Evolutionary conservation across 2,797 vertebrate species (phyloP), one percentile per base, ranked within the genome.

Genomic region (Cyclopterus lumpus): DNA sequence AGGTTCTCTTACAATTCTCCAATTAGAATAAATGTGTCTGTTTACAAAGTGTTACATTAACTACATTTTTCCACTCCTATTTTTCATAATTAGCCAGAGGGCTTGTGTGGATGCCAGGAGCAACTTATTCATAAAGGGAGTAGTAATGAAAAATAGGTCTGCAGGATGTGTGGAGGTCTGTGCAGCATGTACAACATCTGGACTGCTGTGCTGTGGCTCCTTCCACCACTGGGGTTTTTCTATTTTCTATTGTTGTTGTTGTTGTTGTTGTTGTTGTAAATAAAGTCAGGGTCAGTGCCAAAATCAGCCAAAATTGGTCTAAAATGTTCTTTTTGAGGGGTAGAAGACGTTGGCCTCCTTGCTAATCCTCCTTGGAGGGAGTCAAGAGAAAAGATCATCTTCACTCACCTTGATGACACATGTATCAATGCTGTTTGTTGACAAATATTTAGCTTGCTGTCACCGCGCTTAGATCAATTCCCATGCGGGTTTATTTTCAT

Each of bases 51-150:
- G 5, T 74, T 42, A 32, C 55, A 82, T 79, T 79, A 71, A 78
- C 58, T 71, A 60, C 38, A 48, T 14, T 46, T 46, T n/a, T 57
- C 73, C 57, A 67, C 63, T 28, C 24, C 58, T 53, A 53, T 76
- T 73, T 85, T 78, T 79, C 67, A 61, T 67, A 87, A 90, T 87
- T 80, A 86, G 60, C 74, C 71, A 70, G 42, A 55, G 77, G 54
- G 64, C 44, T 72, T 74, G 59, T 68, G 34, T 57, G 65, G 71
- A 67, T 74, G 83, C 82, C 87, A 91, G 54, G 70, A 81, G 64
- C 83, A 87, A 88, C 72, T 83, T 80, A 83, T 85, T 86, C 81
- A 71, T 73, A 22, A 48, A 62, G 75, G 61, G 71, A 73, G 57
- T 18, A 78, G 73, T 85, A 63, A 70, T 20, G 73, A 28, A 0